Base-by-base conservation (phyloP, 2,888 invertebrate genomes). In the Hypena proboscidalis region DNA sequence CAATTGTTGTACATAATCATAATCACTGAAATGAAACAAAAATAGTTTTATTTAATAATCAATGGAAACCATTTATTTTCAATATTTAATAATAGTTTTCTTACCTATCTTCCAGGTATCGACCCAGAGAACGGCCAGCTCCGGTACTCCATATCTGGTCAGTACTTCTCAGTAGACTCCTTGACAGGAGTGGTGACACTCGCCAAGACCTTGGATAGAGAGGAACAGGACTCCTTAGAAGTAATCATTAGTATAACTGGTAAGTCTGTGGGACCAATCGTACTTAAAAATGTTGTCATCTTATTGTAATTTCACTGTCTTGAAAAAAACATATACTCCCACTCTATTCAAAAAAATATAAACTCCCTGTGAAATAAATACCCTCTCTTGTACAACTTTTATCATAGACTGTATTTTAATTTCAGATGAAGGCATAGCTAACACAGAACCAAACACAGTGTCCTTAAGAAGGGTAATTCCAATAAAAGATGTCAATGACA, bases 231-330 rank as follows among this genome's bases (percentile, higher is more conserved):
- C 40, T 83, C 93, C 1, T 81, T 96, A 35, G 96, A 96, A 85
- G 95, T 96, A 29, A 95, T 96, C 70, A 95, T 96, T 54, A 96
- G 96, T 72, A 94, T 96, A 49, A 96, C 96, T 60, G 96, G 94
- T 94, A 76, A 71, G 42, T 14, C 26, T 9, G 1, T 8, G 5
- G 6, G 5, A 10, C 36, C 23, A 27, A 30, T 34, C 13, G 5
- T 36, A 31, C 2, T 29, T 9, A 20, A 4, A 5, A 3, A 8
- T 27, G 45, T 36, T 26, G n/a, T 37, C 23, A 8, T 7, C 8
- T 25, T 11, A 25, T 11, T 25, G 25, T 25, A 22, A n/a, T 22
- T 6, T 6, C n/a, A 22, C 22, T 22, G 22, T 6, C 4, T 6
- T 22, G 22, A 22, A 30, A 1, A 4, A 26, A 26, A 26, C 1